phyloP scores from a whole-genome alignment of 2,888 invertebrate species.

The Tiliacea aurago region DNA sequence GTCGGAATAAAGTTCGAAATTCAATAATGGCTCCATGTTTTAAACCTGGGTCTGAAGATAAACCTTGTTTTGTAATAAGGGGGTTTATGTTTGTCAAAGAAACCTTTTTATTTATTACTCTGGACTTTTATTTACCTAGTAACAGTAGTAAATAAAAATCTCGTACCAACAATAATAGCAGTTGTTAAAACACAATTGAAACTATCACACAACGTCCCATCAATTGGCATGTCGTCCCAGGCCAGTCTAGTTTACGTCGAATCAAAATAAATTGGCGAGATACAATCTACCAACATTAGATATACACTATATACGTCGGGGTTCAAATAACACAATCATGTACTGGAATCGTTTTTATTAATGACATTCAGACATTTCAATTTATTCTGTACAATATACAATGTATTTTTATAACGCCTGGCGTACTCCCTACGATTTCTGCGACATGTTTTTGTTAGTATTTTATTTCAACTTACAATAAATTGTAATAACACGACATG shows the following conservation, averaged over 20 bases:
- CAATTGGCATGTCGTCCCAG: slow-evolving; percentile 5
- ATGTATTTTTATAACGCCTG: slow-evolving; percentile 68
- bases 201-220: slow-evolving; percentile 34
- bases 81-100: background rate
- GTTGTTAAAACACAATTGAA: slow-evolving; percentile 31
- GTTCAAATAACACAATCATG: slow-evolving; percentile 49
- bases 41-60: too few species aligned
- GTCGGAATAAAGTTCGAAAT: too few species aligned
- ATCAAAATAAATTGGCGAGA: slow-evolving; percentile 51
- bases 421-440: slow-evolving; percentile 50
- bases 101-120: background rate
- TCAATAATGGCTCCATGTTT: too few species aligned
- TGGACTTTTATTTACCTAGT: background rate
- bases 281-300: slow-evolving; percentile 27
- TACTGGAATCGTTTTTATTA: slow-evolving; percentile 65
- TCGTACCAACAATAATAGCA: background rate
- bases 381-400: slow-evolving; percentile 83
- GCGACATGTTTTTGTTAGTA: background rate
- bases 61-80: too few species aligned
- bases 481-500: background rate
- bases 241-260: slow-evolving; percentile 9
- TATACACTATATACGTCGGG: slow-evolving; percentile 11
- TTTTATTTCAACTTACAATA: background rate
- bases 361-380: slow-evolving; percentile 84
- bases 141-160: slow-evolving; percentile 11